A percentile compares a stretch with the other conserved stretches of the same genome.
Evolutionary conservation across 2,797 vertebrate genomes (phyloP).

Genomic region (Luscinia luscinia): DNA sequence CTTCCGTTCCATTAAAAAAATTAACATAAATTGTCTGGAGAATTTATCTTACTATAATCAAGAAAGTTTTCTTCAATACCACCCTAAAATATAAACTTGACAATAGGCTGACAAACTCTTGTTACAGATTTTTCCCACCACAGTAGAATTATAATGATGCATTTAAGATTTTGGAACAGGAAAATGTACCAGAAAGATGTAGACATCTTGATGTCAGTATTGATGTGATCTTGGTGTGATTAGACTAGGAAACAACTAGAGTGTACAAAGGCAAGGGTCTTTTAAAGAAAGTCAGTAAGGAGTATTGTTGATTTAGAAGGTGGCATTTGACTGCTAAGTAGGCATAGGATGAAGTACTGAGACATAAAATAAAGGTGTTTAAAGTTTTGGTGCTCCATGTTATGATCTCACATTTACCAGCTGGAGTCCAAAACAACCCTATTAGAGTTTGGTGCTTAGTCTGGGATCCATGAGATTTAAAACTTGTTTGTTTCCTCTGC

Average conservation of each 20-base stretch:
- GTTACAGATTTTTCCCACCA: background rate
- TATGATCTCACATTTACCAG: background rate
- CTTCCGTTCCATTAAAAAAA: conserved; percentile 76
- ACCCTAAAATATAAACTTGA: conserved; percentile 46
- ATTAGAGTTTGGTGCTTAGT: background rate
- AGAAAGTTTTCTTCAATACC: conserved; percentile 60
- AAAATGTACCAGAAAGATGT: background rate
- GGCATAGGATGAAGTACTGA: background rate
- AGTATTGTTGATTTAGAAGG: background rate
- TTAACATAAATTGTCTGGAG: conserved; percentile 76
- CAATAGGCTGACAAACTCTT: background rate
- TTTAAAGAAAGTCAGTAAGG: background rate
- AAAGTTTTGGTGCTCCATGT: background rate
- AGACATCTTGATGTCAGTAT: background rate
- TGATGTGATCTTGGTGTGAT: background rate
- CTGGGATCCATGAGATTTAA: background rate
- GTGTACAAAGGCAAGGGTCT: background rate
- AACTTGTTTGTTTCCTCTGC: background rate
- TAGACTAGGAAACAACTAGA: background rate
- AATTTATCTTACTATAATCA: conserved; percentile 70
- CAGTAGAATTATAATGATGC: background rate
- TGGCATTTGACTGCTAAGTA: background rate
- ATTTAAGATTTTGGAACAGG: background rate
- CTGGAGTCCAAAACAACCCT: background rate
- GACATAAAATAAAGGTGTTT: background rate